Conservation (phyloP, 1,140 invertebrate genomes). For the Pachyrhynchus sulphureomaculatus region DNA sequence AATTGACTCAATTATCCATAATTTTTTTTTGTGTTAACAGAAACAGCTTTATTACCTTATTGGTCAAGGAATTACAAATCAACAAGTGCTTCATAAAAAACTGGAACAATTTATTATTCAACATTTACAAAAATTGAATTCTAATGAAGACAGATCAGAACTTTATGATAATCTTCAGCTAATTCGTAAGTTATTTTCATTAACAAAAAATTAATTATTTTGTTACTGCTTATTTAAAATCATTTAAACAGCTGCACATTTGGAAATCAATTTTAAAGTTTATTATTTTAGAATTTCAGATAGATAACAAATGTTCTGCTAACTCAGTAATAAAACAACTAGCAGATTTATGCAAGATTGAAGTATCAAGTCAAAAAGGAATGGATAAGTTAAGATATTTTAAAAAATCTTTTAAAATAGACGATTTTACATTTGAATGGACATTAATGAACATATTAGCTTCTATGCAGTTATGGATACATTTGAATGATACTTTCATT, state of each 20-base stretch:
- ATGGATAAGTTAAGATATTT: slow-evolving; percentile 33
- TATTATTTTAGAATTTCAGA: slow-evolving; percentile 41
- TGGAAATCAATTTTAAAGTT: too few species aligned
- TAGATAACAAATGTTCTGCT: slow-evolving; percentile 23
- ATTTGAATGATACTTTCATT: slow-evolving; percentile 39
- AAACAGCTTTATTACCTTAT: slow-evolving; percentile 40
- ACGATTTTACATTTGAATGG: slow-evolving; percentile 44
- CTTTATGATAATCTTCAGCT: slow-evolving; percentile 36
- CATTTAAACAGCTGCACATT: too few species aligned
- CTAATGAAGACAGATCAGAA: slow-evolving; percentile 32
- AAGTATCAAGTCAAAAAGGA: slow-evolving; percentile 33
- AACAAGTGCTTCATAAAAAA: slow-evolving; percentile 29
- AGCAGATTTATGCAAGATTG: slow-evolving; percentile 34
- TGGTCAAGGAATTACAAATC: slow-evolving; percentile 28
- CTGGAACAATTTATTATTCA: slow-evolving; percentile 36
- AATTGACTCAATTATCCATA: not conserved
- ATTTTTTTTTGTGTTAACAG: slow-evolving; percentile 23
- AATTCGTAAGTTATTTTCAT: slow-evolving; percentile 35
- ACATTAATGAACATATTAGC: slow-evolving; percentile 41
- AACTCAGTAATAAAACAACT: slow-evolving; percentile 41
- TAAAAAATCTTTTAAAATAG: slow-evolving; percentile 41
- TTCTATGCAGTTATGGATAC: slow-evolving; percentile 37
- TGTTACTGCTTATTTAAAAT: too few species aligned
- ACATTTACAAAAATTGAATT: slow-evolving; percentile 32
- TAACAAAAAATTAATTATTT: too few species aligned